Evolutionary conservation across 2,113 vertebrate species (phyloP), one percentile per base, ranked within the genome.

Genomic region (Perca schrenkii): DNA sequence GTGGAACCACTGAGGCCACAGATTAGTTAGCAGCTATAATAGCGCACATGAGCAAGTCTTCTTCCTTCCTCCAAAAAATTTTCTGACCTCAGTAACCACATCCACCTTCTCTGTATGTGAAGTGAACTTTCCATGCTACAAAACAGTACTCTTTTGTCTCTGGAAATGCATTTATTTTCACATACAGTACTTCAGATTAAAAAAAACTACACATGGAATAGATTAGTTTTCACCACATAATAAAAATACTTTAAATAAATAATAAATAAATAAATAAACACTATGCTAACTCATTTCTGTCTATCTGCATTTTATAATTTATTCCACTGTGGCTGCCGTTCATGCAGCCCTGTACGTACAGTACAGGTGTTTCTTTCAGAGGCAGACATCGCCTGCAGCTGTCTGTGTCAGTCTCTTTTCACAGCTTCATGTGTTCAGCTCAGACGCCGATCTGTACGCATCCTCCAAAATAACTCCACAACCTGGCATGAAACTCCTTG

Each of bases 201-300:
- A 60, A 87, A 77, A 77, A 40, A 40, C 8, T 10, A 11, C 0
- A 71, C 10, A 74, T 68, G 79, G 62, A 72, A 81, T 21, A 83
- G 28, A 80, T 40, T 4, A 52, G 43, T 57, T 53, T 75, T 83
- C 47, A 74, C 63, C 52, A 80, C 72, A 68, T 77, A 52, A 81
- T 76, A 86, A 82, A 60, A 74, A 78, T 78, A 43, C 47, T 57
- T 88, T 46, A 57, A 86, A 91, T 92, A 91, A 90, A 88, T 86
- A 88, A 15, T 1, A 16, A 71, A 80, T 7, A 62, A 69, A 80
- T 8, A 69, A 94, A 93, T 94, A 93, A 77, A 71, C 46, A 77
- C 7, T 60, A 80, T 77, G 77, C 71, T 67, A 71, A 78, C 25
- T 77, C 17, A 2, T 52, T 61, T 64, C 13, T 43, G 2, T 70